Percentiles rank a stretch among this genome's conserved stretches.
Conservation (phyloP, 1,140 invertebrate genomes). For the Rhopalosiphum maidis region DNA sequence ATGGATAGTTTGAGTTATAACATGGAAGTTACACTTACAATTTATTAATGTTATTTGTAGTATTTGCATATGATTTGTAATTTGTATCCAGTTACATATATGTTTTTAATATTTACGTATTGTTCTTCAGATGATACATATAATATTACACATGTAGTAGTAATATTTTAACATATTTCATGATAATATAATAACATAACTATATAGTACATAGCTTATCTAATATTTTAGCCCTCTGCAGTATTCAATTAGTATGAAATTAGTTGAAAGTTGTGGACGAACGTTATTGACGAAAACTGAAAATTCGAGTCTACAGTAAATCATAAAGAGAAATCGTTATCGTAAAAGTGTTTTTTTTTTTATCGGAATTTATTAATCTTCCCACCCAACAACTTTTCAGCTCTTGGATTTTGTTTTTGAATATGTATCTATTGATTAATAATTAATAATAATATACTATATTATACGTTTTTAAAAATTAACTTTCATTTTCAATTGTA, state of each 20-base stretch:
- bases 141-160: too few species aligned
- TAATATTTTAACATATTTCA: too few species aligned
- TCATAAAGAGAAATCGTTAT: constrained; percentile 44
- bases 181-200: background rate
- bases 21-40: background rate
- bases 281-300: background rate
- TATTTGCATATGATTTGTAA: background rate
- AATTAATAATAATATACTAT: constrained; percentile 19
- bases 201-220: background rate
- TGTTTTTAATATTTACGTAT: background rate
- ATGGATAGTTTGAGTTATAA: background rate
- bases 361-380: background rate
- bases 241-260: constrained; percentile 3
- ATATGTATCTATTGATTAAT: background rate
- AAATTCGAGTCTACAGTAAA: background rate
- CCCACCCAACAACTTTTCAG: background rate
- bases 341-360: constrained; percentile 27
- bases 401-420: background rate
- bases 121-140: too few species aligned
- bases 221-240: background rate
- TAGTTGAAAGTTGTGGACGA: background rate
- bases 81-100: background rate
- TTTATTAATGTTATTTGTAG: background rate
- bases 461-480: background rate
- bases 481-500: constrained; percentile 11